phyloP scores from a whole-genome alignment of 1,140 invertebrate species.

The Lepidurus packardi region DNA sequence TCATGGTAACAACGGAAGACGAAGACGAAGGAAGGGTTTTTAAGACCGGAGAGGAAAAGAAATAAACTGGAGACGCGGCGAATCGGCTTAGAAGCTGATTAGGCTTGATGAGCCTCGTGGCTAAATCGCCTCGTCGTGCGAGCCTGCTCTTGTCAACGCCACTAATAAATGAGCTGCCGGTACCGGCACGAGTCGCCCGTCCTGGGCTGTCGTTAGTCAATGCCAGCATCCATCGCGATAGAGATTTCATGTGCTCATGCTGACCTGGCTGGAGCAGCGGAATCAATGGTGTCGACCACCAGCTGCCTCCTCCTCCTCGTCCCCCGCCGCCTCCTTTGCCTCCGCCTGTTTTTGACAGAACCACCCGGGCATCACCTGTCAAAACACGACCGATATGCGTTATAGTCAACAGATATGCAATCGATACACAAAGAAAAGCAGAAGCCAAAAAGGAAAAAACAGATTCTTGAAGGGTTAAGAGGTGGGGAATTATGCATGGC shows the following conservation, averaged over 20 bases:
- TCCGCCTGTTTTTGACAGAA: not conserved
- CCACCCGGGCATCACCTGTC: not conserved
- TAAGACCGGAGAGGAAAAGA: not conserved
- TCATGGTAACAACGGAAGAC: not conserved
- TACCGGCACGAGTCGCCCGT: not conserved
- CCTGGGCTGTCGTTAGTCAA: not conserved
- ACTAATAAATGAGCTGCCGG: not conserved
- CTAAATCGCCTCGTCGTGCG: not conserved
- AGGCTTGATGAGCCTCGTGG: slow-evolving; percentile 1
- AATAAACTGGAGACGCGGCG: not conserved
- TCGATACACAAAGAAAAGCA: not conserved
- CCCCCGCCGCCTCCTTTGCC: not conserved
- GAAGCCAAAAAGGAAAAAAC: not conserved
- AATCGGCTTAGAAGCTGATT: not conserved
- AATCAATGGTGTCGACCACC: too few relatives aligned
- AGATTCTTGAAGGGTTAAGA: slow-evolving; percentile 18
- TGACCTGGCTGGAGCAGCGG: not conserved
- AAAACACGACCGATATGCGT: not conserved
- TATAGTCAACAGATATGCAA: not conserved
- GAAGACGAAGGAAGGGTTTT: not conserved
- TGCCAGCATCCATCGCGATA: not conserved
- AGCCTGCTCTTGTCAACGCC: not conserved
- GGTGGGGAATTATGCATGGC: not conserved
- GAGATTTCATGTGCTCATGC: not conserved
- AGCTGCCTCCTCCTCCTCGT: not conserved